A percentile compares a stretch with the other conserved stretches of the same genome.
phyloP scores from a whole-genome alignment of 2,888 invertebrate genomes.

The Andrena trimmerana region DNA sequence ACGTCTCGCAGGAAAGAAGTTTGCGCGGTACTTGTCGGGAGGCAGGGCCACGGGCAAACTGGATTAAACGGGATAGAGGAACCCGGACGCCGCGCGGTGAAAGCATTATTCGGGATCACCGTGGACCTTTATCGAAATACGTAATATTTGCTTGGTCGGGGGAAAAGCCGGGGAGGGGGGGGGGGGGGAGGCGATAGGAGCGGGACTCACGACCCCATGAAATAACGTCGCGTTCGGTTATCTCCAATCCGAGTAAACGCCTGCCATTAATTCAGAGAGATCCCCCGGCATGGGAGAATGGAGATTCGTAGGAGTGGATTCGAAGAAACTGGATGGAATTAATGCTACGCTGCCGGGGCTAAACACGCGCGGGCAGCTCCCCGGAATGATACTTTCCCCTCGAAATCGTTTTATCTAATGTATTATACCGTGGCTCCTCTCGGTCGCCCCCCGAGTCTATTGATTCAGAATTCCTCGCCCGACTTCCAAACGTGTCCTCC shows the following conservation, averaged over 20 bases:
- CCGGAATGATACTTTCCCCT: background rate
- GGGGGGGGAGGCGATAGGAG: background rate
- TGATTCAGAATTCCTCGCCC: background rate
- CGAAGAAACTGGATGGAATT: conserved; percentile 59
- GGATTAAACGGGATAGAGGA: background rate
- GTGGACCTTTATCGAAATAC: conserved; percentile 12
- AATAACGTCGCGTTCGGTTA: conserved; percentile 56
- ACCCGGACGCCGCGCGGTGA: background rate
- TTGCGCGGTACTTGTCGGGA: background rate
- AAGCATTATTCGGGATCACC: background rate
- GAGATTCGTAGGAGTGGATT: conserved; percentile 30
- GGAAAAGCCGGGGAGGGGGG: background rate
- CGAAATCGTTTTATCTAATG: conserved; percentile 13
- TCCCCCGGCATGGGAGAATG: conserved; percentile 46
- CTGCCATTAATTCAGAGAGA: conserved; percentile 75
- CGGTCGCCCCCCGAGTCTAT: background rate
- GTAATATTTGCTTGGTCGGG: conserved; percentile 8
- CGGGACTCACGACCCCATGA: conserved; percentile 18
- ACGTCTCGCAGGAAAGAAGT: background rate
- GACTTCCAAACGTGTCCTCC: too few species aligned
- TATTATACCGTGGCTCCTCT: background rate
- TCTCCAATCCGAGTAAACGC: conserved; percentile 76
- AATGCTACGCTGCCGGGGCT: conserved; percentile 32
- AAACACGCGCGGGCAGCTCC: conserved; percentile 14
- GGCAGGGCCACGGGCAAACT: too few species aligned